Evolutionary conservation across 2,113 vertebrate species (phyloP).

Genomic region (Danio rerio): DNA sequence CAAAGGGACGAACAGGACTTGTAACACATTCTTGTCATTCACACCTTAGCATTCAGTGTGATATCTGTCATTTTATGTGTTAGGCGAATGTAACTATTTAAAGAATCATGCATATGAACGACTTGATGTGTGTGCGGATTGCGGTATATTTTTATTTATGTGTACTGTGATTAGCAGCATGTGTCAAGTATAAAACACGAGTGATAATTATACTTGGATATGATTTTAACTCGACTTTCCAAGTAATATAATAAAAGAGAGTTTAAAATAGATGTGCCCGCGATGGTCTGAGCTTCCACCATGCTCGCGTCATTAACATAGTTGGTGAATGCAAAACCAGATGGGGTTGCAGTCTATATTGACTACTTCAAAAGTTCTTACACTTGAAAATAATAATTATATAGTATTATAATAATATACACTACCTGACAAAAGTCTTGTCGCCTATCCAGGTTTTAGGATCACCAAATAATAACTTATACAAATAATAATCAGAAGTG

Average conservation of each 20-base stretch:
- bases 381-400: background rate
- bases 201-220: constrained; percentile 1
- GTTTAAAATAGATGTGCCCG: constrained; percentile 17
- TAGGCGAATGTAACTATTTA: background rate
- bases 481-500: too few relatives aligned
- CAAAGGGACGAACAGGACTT: background rate
- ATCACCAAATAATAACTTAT: too few relatives aligned
- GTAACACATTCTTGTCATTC: background rate
- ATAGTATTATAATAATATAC: too few relatives aligned
- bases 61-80: background rate
- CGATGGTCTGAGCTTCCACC: background rate
- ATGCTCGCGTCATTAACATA: background rate
- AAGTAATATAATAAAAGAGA: constrained; percentile 10
- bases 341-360: background rate
- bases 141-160: background rate
- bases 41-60: background rate
- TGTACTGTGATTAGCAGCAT: background rate
- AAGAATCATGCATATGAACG: background rate
- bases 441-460: too few relatives aligned
- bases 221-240: constrained; percentile 1
- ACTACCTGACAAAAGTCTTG: too few relatives aligned
- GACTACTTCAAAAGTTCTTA: background rate
- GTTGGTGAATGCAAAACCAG: constrained; percentile 1
- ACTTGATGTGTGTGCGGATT: background rate
- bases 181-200: background rate